Percentiles rank a stretch among this genome's conserved stretches.
These are phyloP conservation scores for Watsonalla binaria DNA, from an alignment of 2,888 invertebrate genomes.

Conservation along the genomic window DNA sequence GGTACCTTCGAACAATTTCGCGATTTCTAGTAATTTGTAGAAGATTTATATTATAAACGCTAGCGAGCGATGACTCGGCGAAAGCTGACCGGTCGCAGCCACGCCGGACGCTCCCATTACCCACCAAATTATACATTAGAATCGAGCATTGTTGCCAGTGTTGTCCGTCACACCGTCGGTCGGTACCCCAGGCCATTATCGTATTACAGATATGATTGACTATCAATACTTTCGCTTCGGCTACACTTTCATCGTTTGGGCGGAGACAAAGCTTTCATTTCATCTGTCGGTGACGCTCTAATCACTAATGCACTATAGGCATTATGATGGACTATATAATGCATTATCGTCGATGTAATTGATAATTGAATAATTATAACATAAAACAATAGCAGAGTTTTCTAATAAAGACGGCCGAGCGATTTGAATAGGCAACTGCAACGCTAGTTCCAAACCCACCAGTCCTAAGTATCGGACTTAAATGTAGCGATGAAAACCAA, in stretches of 20 bases:
- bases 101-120: not conserved
- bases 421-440: no score
- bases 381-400: no score
- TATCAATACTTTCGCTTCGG: not conserved
- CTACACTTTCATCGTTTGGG: not conserved
- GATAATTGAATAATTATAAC: no score
- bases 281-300: not conserved
- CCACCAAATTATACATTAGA: not conserved
- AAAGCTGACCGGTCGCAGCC: not conserved
- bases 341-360: no score
- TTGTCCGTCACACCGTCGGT: conserved; percentile 19
- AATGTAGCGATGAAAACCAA: no score
- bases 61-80: not conserved
- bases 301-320: no score
- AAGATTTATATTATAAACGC: not conserved
- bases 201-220: conserved; percentile 15
- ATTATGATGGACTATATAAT: no score
- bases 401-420: no score
- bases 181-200: conserved; percentile 14
- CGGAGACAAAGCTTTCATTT: not conserved
- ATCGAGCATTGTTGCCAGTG: conserved; percentile 30
- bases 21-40: conserved; percentile 9
- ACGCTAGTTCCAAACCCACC: no score
- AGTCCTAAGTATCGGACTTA: no score
- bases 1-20: not conserved